A percentile compares a stretch with the other conserved stretches of the same genome.
Conservation (phyloP, 2,113 vertebrate genomes). For the Sapayoa aenigma region DNA sequence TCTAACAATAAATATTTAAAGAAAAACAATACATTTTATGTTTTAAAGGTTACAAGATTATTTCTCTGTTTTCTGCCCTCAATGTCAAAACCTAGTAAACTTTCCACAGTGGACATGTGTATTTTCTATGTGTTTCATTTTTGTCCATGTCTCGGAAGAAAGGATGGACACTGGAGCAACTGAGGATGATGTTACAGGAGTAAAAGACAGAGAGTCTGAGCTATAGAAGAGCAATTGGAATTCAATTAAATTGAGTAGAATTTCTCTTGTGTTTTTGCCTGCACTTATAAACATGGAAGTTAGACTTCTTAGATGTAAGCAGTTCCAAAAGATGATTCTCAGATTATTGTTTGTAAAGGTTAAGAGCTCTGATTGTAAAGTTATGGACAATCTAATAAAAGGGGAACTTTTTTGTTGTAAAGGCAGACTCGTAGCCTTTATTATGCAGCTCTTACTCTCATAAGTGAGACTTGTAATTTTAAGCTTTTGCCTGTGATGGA, state of each 20-base stretch:
- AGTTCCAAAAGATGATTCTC: background rate
- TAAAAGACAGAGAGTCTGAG: background rate
- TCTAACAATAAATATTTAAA: background rate
- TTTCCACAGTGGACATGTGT: background rate
- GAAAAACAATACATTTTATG: background rate
- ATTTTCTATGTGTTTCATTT: background rate
- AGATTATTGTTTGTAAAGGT: background rate
- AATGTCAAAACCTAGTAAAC: background rate
- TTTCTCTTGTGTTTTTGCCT: background rate
- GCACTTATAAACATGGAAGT: background rate
- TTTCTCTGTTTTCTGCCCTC: background rate
- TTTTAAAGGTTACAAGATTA: background rate
- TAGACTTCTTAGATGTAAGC: background rate
- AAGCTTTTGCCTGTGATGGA: fast-evolving
- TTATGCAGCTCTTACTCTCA: background rate
- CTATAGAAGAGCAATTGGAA: background rate
- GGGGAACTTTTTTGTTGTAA: background rate
- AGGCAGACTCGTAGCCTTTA: background rate
- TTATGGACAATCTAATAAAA: background rate
- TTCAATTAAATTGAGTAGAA: background rate
- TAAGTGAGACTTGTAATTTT: background rate
- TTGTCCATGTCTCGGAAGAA: background rate
- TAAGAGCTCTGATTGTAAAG: background rate
- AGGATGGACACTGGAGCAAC: background rate
- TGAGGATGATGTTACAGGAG: background rate